Evolutionary conservation across 2,797 vertebrate species (phyloP).

Genomic region (Takifugu rubripes): DNA sequence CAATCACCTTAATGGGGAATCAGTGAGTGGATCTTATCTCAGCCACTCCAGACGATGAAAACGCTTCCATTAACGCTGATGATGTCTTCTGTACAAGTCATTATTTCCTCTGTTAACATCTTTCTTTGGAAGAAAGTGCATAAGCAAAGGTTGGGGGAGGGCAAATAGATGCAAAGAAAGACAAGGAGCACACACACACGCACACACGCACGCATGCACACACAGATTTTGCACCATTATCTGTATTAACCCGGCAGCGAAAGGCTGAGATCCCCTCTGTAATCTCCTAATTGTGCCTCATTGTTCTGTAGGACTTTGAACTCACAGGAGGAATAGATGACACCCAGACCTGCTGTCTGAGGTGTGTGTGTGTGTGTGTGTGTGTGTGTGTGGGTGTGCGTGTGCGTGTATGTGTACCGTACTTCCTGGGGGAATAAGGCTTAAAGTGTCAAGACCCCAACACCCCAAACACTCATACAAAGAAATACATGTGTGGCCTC

Average conservation of each 20-base stretch:
- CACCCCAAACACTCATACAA: constrained; percentile 56
- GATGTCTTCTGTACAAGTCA: constrained; percentile 6
- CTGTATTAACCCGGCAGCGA: constrained; percentile 46
- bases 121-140: constrained; percentile 1
- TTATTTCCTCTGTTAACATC: constrained; percentile 13
- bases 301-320: constrained; percentile 78
- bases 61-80: constrained; percentile 34
- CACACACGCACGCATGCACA: constrained; percentile 12
- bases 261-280: constrained; percentile 62
- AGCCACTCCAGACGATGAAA: constrained; percentile 34
- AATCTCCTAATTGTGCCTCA: constrained; percentile 74
- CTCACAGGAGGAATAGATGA: constrained; percentile 52
- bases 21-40: constrained; percentile 12
- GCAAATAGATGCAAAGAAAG: constrained; percentile 6
- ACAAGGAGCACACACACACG: constrained; percentile 8
- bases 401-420: constrained; percentile 32
- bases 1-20: constrained; percentile 42
- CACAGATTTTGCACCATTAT: constrained; percentile 12
- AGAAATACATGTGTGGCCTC: constrained; percentile 62
- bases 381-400: constrained; percentile 25
- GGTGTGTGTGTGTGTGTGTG: constrained; percentile 26
- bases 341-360: constrained; percentile 53
- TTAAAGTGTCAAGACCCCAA: constrained; percentile 57
- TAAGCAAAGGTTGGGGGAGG: not conserved
- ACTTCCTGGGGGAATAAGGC: constrained; percentile 46